Percentiles rank a stretch among this genome's conserved stretches.
Conservation (phyloP, 2,113 vertebrate species). For the Nymphicus hollandicus region DNA sequence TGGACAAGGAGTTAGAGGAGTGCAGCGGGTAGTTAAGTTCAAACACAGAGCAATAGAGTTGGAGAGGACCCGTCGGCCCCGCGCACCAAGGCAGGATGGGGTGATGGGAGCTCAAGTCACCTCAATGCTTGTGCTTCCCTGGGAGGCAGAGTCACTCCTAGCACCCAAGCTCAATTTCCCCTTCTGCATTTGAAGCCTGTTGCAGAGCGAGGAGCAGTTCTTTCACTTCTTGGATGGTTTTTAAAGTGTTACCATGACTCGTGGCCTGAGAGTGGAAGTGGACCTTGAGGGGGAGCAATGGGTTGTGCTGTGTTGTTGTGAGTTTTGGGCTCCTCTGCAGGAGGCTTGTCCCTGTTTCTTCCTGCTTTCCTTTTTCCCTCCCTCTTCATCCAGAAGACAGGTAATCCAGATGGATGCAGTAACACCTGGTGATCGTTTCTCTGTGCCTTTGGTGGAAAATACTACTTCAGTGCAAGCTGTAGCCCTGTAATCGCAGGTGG, state of each 20-base stretch:
- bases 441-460: background rate
- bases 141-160: background rate
- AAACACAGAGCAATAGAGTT: background rate
- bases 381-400: background rate
- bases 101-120: background rate
- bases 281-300: background rate
- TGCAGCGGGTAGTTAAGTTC: fast-evolving
- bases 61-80: fast-evolving
- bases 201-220: background rate
- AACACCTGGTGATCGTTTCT: background rate
- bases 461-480: background rate
- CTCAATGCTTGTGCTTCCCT: background rate
- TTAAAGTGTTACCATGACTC: fast-evolving
- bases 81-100: fast-evolving
- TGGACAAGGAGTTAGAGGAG: background rate
- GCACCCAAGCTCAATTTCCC: fast-evolving
- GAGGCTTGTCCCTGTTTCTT: background rate
- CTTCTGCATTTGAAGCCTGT: background rate
- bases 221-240: background rate
- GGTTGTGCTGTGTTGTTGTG: background rate
- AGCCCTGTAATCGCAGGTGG: background rate
- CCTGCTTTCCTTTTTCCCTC: background rate
- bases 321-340: background rate
- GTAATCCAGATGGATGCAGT: background rate
- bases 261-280: background rate